These are phyloP conservation scores for Iguana delicatissima DNA, from an alignment of 2,797 vertebrate species.

Conservation along the genomic window DNA sequence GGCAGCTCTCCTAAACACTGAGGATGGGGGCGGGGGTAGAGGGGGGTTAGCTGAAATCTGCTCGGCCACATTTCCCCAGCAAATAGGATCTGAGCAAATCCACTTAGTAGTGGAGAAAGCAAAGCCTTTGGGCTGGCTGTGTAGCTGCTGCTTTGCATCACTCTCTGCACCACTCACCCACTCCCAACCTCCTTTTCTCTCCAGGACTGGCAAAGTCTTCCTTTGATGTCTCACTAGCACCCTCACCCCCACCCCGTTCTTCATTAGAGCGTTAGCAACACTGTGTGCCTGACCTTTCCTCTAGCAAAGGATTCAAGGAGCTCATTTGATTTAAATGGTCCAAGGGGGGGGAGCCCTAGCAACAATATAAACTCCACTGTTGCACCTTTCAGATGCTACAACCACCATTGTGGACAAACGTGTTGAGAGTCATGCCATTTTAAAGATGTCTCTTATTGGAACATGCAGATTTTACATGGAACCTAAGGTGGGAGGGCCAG, in stretches of 20 bases:
- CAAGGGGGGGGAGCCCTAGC: slow-evolving; percentile 35
- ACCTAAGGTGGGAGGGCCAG: not conserved
- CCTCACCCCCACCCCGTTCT: not conserved
- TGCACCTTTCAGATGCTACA: slow-evolving; percentile 25
- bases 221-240: slow-evolving; percentile 36
- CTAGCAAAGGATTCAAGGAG: slow-evolving; percentile 32
- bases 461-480: not conserved
- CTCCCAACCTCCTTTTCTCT: too few species aligned
- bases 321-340: slow-evolving; percentile 43
- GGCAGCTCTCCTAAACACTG: slow-evolving; percentile 12
- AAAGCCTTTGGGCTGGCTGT: slow-evolving; percentile 34
- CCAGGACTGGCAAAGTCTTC: slow-evolving; percentile 3
- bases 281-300: slow-evolving; percentile 40
- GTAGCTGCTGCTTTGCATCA: not conserved
- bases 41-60: slow-evolving; percentile 36
- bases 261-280: slow-evolving; percentile 47
- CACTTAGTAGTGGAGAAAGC: slow-evolving; percentile 43
- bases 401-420: slow-evolving; percentile 1
- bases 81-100: slow-evolving; percentile 50
- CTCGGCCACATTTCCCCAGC: slow-evolving; percentile 46
- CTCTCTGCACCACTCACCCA: not conserved
- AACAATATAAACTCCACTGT: slow-evolving; percentile 4
- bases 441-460: not conserved
- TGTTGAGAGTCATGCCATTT: not conserved
- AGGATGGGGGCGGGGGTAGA: too few species aligned